phyloP scores from a whole-genome alignment of 2,113 vertebrate genomes.

The Eretmochelys imbricata region DNA sequence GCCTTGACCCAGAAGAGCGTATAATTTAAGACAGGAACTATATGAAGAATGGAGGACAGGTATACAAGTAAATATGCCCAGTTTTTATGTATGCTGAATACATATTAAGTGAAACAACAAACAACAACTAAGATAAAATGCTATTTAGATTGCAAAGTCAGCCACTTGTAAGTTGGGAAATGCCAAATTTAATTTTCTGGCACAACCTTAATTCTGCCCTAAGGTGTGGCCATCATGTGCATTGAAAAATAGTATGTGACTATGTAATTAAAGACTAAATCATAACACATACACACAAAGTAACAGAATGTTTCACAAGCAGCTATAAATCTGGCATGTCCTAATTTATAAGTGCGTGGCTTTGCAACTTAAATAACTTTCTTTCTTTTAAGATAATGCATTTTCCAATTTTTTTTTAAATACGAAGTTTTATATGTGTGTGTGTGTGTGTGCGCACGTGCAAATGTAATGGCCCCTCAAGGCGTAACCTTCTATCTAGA shows the following conservation, averaged over 20 bases:
- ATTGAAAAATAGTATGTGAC: not conserved
- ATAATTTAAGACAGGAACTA: not conserved
- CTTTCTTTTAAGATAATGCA: not conserved
- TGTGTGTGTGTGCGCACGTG: not conserved
- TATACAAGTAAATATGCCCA: not conserved
- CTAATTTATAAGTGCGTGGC: not conserved
- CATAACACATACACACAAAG: not conserved
- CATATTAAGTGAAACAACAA: not conserved
- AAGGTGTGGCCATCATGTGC: not conserved
- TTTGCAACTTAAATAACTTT: not conserved
- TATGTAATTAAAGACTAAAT: not conserved
- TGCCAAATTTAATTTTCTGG: not conserved
- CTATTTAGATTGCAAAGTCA: not conserved
- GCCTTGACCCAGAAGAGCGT: not conserved
- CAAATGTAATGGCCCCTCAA: not conserved
- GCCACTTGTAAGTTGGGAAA: accelerated
- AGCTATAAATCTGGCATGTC: not conserved
- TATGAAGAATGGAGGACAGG: not conserved
- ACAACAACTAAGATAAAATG: not conserved
- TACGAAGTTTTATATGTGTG: not conserved
- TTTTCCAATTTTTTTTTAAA: not conserved
- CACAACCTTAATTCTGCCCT: not conserved
- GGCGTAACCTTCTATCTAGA: too few relatives aligned
- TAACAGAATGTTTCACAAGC: not conserved
- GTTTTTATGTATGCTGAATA: not conserved